Evolutionary conservation across 2,888 invertebrate species (phyloP).

Genomic region (Drosophila mulleri): DNA sequence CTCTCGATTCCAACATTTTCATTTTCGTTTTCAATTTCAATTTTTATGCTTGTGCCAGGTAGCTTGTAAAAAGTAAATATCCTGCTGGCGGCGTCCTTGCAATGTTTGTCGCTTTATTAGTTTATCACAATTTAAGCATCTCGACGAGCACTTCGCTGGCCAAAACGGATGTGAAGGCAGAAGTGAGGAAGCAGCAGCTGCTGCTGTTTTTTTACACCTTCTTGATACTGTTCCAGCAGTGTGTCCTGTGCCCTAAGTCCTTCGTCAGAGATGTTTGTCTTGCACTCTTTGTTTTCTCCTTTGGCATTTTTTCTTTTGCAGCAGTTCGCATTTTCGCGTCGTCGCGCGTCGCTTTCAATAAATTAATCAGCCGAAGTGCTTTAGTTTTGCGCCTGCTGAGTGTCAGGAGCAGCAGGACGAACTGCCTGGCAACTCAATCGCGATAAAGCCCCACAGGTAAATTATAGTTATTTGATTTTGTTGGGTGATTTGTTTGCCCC

Average conservation of each 20-base stretch:
- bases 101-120: constrained; percentile 79
- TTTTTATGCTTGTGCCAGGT: constrained; percentile 64
- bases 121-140: constrained; percentile 76
- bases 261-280: constrained; percentile 58
- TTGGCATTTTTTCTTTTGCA: constrained; percentile 13
- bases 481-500: constrained; percentile 75
- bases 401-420: constrained; percentile 25
- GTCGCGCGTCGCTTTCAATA: constrained; percentile 70
- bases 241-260: constrained; percentile 43
- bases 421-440: constrained; percentile 73
- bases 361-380: constrained; percentile 79
- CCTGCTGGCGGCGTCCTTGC: constrained; percentile 56
- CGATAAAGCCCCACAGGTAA: constrained; percentile 75
- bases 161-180: constrained; percentile 37
- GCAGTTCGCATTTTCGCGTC: constrained; percentile 32
- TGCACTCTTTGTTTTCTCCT: constrained; percentile 50
- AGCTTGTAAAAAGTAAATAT: constrained; percentile 78
- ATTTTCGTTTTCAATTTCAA: constrained; percentile 78
- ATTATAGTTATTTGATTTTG: constrained; percentile 80
- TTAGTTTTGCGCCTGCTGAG: constrained; percentile 42
- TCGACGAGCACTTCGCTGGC: constrained; percentile 44
- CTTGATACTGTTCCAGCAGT: constrained; percentile 20
- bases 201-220: constrained; percentile 31
- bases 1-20: constrained; percentile 69
- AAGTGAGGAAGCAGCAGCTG: constrained; percentile 55